Base-by-base conservation (phyloP, 1,140 invertebrate genomes). In the Platyscapa corneri region DNA sequence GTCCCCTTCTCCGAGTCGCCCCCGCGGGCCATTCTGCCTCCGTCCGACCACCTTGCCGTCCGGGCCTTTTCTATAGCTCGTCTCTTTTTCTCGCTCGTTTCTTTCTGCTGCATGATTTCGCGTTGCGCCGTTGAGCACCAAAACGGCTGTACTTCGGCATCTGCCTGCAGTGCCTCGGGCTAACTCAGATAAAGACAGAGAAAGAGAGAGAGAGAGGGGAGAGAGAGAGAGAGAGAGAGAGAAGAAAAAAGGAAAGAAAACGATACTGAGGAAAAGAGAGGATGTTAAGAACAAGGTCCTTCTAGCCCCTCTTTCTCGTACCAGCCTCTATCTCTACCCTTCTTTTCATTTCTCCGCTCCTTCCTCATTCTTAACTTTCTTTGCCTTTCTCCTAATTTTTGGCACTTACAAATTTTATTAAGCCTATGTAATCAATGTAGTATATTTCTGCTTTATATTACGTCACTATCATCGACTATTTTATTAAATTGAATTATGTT, bases 81-180 rank as follows among this genome's bases (percentile, higher is more conserved):
- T 27, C 14, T 53, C 30, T 39, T 12, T 37, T 60, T 83, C 42
- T 77, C 74, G 74, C 87, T 88, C 85, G 67, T 86, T 86, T 85
- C 87, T 84, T 85, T 88, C 87, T 89, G 87, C 85, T 85, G 89
- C 87, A 90, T 89, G 88, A 90, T 90, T 89, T 88, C 88, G 88
- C 87, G 83, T 20, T 37, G 70, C 76, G 89, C 91, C 89, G 81
- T 76, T 75, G 89, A 91, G 89, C 77, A 89, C 88, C 88, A 87
- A 90, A 92, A 92, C 90, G 90, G 88, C 88, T 90, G 87, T 89
- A 88, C 88, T 88, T 89, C 87, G 89, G 89, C 88, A 89, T 93
- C 90, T 91, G 91, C 90, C 90, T 91, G 90, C 91, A 93, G 78
- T 86, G 91, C 92, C 88, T 64, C 67, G 16, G 89, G 92, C 90